These are phyloP conservation scores for Plutomurus gul DNA, from an alignment of 1,140 invertebrate species.

Conservation along the genomic window DNA sequence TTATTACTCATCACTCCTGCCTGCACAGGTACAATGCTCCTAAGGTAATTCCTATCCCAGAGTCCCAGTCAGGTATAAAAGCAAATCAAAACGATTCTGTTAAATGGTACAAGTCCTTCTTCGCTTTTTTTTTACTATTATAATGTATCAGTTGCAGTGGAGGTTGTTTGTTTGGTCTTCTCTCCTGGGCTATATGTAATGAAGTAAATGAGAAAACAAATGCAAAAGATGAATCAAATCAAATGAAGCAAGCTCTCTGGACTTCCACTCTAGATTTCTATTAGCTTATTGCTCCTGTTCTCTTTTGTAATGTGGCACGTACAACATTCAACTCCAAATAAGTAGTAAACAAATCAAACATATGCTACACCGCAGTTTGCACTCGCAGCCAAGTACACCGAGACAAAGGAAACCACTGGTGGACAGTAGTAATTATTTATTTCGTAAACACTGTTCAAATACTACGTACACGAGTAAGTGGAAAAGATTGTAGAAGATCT, in stretches of 20 bases:
- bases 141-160: too few relatives aligned
- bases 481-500: not conserved
- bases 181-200: not conserved
- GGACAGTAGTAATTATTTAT: conserved; percentile 14
- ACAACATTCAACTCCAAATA: not conserved
- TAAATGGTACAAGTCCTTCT: too few relatives aligned
- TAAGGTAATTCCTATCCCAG: too few relatives aligned
- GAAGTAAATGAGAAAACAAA: not conserved
- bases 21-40: too few relatives aligned
- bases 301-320: not conserved
- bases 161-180: too few relatives aligned
- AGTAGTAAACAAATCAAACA: not conserved
- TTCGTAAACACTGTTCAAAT: conserved; percentile 12
- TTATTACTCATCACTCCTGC: too few relatives aligned
- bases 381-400: not conserved
- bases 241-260: not conserved
- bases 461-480: not conserved
- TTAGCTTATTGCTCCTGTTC: not conserved
- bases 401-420: not conserved
- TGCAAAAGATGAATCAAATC: conserved; percentile 12
- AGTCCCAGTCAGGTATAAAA: too few relatives aligned
- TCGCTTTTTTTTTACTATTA: not conserved
- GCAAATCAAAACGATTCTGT: too few relatives aligned
- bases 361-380: not conserved
- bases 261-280: conserved; percentile 4